These are phyloP conservation scores for Spatulosminthurus flaviceps DNA, from an alignment of 2,888 invertebrate genomes.

Conservation along the genomic window DNA sequence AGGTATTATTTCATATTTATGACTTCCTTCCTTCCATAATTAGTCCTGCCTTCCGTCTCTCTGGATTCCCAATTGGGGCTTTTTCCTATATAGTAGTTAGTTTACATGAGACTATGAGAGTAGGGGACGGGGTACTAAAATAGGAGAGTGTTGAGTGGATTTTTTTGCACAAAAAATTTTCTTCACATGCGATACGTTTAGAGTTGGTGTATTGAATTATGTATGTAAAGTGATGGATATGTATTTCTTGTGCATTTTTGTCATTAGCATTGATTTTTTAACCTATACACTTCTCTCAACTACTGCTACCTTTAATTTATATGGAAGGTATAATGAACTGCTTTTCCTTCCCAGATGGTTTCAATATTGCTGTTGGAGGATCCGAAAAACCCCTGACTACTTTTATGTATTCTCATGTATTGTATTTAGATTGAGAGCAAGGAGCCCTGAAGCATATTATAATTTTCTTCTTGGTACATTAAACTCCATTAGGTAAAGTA, in stretches of 20 bases:
- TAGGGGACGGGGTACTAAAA: too few relatives aligned
- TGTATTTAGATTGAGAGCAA: neutral
- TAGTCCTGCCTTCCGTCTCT: neutral
- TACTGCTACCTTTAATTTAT: neutral
- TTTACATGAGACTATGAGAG: too few relatives aligned
- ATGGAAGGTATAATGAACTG: neutral
- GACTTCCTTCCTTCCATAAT: constrained; percentile 4
- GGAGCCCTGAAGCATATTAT: constrained; percentile 1
- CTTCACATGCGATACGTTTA: too few relatives aligned
- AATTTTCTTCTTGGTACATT: constrained; percentile 30
- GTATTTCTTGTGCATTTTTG: neutral
- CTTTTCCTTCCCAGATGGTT: too few relatives aligned
- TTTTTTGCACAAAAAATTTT: too few relatives aligned
- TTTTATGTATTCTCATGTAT: too few relatives aligned
- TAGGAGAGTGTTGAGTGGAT: too few relatives aligned
- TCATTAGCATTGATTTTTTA: neutral
- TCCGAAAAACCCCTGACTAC: too few relatives aligned
- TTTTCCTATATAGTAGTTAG: neutral
- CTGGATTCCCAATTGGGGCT: constrained; percentile 7
- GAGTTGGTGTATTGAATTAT: too few relatives aligned
- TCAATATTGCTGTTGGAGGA: too few relatives aligned
- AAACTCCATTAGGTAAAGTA: constrained; percentile 37
- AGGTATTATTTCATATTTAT: constrained; percentile 27
- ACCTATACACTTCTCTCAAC: neutral
- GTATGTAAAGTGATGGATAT: neutral